Evolutionary conservation across 2,888 invertebrate species (phyloP).

Genomic region (Argynnis bischoffii): DNA sequence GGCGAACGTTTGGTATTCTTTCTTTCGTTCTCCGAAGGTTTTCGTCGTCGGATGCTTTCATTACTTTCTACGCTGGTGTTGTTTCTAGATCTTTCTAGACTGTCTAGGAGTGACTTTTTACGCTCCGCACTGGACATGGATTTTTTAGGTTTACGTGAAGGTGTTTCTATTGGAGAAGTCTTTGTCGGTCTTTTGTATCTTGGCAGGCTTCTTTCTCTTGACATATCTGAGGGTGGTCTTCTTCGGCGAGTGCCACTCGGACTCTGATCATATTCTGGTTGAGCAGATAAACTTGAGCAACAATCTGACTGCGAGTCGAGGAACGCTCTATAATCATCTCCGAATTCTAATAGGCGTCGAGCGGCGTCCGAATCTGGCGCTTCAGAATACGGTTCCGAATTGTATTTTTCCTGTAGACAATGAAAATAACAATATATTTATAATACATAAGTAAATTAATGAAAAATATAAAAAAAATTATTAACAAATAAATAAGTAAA

Average conservation of each 20-base stretch:
- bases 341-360: constrained; percentile 90
- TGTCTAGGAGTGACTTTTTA: constrained; percentile 74
- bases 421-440: neutral
- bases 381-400: constrained; percentile 95
- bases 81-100: constrained; percentile 73
- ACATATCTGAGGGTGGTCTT: constrained; percentile 69
- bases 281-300: constrained; percentile 90
- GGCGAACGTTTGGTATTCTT: constrained; percentile 73
- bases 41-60: constrained; percentile 68
- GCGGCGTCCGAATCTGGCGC: constrained; percentile 92
- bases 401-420: constrained; percentile 90
- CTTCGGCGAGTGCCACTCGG: constrained; percentile 65
- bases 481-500: neutral
- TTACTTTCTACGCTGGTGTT: constrained; percentile 77
- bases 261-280: constrained; percentile 71
- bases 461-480: neutral
- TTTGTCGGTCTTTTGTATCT: constrained; percentile 68
- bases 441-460: neutral
- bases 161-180: constrained; percentile 68
- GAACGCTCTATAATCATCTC: constrained; percentile 94
- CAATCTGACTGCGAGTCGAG: constrained; percentile 95
- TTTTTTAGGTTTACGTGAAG: constrained; percentile 72
- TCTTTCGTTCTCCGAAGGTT: constrained; percentile 66
- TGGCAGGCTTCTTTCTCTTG: constrained; percentile 63
- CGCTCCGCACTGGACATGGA: constrained; percentile 79